Conservation (phyloP, 1,140 invertebrate species). For the Gonioctena quinquepunctata region DNA sequence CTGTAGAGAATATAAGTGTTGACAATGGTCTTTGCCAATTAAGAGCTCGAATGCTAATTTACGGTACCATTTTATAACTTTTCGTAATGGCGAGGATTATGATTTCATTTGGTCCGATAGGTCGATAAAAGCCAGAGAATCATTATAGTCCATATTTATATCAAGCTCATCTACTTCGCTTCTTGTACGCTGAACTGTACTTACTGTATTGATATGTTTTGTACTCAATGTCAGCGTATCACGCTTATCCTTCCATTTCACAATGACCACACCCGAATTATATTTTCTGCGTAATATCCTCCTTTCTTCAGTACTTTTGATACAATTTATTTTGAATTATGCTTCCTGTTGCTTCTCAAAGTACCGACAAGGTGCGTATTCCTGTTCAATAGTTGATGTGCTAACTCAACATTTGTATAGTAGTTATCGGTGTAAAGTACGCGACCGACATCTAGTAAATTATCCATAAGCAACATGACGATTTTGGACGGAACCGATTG, state of each 20-base stretch:
- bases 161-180: conserved; percentile 35
- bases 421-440: conserved; percentile 21
- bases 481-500: not conserved
- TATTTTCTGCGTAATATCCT: conserved; percentile 47
- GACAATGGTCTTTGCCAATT: no score
- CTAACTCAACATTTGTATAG: conserved; percentile 34
- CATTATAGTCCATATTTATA: conserved; percentile 54
- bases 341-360: conserved; percentile 41
- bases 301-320: conserved; percentile 30
- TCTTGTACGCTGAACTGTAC: conserved; percentile 40
- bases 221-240: conserved; percentile 12
- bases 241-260: conserved; percentile 56
- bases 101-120: no score
- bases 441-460: conserved; percentile 25
- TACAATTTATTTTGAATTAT: conserved; percentile 10
- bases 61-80: no score
- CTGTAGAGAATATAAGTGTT: no score
- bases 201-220: conserved; percentile 19
- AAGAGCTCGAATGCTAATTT: no score
- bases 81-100: no score
- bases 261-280: conserved; percentile 51
- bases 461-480: conserved; percentile 16
- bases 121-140: conserved; percentile 43
- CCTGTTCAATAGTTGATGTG: conserved; percentile 51
- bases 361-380: conserved; percentile 58